Evolutionary conservation across 2,888 invertebrate genomes (phyloP).

Genomic region (Antitype chi): DNA sequence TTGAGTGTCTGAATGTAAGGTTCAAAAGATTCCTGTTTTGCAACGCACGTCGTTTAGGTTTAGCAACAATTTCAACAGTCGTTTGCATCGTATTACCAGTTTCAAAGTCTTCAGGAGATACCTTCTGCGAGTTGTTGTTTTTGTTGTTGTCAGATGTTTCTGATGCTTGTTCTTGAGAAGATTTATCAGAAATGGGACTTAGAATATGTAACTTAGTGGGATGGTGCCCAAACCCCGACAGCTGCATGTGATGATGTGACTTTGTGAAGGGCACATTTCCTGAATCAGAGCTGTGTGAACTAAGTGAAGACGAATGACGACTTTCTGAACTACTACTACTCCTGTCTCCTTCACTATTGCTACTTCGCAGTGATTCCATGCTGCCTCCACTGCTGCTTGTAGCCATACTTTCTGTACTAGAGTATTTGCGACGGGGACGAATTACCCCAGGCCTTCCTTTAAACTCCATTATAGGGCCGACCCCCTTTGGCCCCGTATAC

Average conservation of each 20-base stretch:
- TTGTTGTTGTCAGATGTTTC: slow-evolving; percentile 96
- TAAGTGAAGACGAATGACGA: slow-evolving; percentile 95
- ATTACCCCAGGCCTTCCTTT: slow-evolving; percentile 91
- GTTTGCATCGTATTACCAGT: slow-evolving; percentile 84
- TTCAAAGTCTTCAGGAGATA: slow-evolving; percentile 93
- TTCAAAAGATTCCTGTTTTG: slow-evolving; percentile 95
- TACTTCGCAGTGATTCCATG: slow-evolving; percentile 96
- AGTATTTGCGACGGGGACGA: slow-evolving; percentile 91
- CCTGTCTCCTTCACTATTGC: slow-evolving; percentile 96
- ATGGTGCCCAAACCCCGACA: slow-evolving; percentile 93
- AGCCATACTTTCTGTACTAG: slow-evolving; percentile 96
- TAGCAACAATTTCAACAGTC: slow-evolving; percentile 88
- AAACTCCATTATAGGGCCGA: slow-evolving; percentile 91
- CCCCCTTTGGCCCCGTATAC: slow-evolving; percentile 90
- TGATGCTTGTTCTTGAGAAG: slow-evolving; percentile 96
- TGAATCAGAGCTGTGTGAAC: slow-evolving; percentile 96
- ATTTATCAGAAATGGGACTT: slow-evolving; percentile 97
- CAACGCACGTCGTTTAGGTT: slow-evolving; percentile 92
- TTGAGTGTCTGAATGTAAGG: slow-evolving; percentile 92
- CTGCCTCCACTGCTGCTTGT: slow-evolving; percentile 97
- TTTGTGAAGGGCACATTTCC: slow-evolving; percentile 91
- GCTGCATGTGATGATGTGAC: slow-evolving; percentile 91
- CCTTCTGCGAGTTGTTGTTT: slow-evolving; percentile 94
- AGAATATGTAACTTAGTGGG: slow-evolving; percentile 95
- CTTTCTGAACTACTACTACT: slow-evolving; percentile 96